Percentiles rank a stretch among this genome's conserved stretches.
Evolutionary conservation across 1,140 invertebrate genomes (phyloP).

Genomic region (silkworm (Bombyx mori)): DNA sequence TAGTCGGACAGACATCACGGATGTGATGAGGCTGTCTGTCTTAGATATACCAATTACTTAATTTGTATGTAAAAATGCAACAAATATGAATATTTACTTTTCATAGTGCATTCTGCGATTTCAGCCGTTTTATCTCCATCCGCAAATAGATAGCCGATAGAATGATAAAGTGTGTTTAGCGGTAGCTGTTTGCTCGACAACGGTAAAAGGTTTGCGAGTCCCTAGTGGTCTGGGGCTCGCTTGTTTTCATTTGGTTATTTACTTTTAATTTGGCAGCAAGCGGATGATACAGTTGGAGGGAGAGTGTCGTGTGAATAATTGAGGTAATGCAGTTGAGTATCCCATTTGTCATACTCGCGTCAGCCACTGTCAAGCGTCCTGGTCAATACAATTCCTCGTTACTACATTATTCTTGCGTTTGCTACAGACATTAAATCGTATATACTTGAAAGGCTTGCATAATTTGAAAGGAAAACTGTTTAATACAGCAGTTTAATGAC

Average conservation of each 20-base stretch:
- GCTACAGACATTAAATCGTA: too few relatives aligned
- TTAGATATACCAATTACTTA: too few relatives aligned
- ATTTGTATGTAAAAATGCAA: too few relatives aligned
- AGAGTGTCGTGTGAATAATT: constrained; percentile 63
- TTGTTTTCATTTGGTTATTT: constrained; percentile 71
- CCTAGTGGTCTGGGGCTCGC: constrained; percentile 49
- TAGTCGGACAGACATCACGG: too few relatives aligned
- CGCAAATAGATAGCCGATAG: constrained; percentile 61
- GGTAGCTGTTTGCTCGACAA: constrained; percentile 60
- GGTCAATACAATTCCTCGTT: too few relatives aligned
- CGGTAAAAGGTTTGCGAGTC: constrained; percentile 70
- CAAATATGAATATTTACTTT: background rate
- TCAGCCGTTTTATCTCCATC: constrained; percentile 47
- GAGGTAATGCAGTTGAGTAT: constrained; percentile 42
- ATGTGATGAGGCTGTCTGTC: too few relatives aligned
- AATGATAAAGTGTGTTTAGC: constrained; percentile 65
- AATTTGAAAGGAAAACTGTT: too few relatives aligned
- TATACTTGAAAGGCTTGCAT: too few relatives aligned
- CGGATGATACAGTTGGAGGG: constrained; percentile 59
- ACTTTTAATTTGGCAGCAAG: constrained; percentile 71
- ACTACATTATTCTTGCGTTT: too few relatives aligned
- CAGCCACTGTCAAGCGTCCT: background rate
- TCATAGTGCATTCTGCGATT: constrained; percentile 22
- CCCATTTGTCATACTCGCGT: constrained; percentile 28
- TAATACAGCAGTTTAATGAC: too few relatives aligned